Conservation (phyloP, 2,113 vertebrate genomes). For the Egretta garzetta region DNA sequence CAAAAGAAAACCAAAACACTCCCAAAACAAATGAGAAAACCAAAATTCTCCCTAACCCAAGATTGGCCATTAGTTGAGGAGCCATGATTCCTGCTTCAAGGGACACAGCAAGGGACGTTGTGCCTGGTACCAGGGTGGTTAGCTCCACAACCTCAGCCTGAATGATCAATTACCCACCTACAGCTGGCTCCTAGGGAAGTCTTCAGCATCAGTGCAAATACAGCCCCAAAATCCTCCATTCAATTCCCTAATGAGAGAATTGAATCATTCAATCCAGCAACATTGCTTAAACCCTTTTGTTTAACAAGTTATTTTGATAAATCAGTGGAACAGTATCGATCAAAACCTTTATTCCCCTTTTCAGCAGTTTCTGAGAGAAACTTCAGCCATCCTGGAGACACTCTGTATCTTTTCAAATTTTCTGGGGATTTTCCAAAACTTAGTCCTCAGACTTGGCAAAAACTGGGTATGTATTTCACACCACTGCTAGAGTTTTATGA, state of each 20-base stretch:
- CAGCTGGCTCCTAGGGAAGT: background rate
- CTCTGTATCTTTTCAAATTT: background rate
- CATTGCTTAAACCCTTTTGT: background rate
- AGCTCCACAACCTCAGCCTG: background rate
- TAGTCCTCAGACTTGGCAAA: background rate
- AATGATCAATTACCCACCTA: background rate
- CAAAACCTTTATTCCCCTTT: background rate
- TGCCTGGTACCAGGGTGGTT: background rate
- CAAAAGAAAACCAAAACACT: background rate
- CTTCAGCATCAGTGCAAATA: background rate
- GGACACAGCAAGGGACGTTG: accelerated
- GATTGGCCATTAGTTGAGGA: background rate
- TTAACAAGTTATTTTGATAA: background rate
- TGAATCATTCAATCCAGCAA: background rate
- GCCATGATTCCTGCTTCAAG: background rate
- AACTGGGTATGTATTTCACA: background rate
- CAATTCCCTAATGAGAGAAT: background rate
- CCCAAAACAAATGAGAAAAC: background rate
- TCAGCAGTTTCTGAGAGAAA: background rate
- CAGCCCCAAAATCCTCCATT: background rate
- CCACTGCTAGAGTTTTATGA: background rate
- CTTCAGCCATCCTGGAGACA: background rate
- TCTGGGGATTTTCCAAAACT: background rate
- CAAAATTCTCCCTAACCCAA: background rate
- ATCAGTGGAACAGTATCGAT: accelerated